phyloP scores from a whole-genome alignment of 2,888 invertebrate species.

The Digitonthophagus gazella region DNA sequence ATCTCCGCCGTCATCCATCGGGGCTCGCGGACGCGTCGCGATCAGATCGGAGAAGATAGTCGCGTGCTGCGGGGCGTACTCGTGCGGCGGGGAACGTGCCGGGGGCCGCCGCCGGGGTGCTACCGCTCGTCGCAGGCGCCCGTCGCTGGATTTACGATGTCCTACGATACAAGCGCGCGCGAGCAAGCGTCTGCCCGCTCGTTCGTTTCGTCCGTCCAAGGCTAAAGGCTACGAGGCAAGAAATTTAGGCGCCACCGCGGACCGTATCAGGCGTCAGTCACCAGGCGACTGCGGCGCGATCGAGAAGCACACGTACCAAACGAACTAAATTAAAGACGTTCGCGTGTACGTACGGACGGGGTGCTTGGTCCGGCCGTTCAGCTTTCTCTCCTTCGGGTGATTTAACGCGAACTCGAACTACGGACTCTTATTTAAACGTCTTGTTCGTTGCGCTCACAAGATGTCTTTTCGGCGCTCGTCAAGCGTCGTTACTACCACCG shows the following conservation, averaged over 20 bases:
- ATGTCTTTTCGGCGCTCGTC: not conserved
- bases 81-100: constrained; percentile 25
- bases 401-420: not conserved
- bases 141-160: constrained; percentile 38
- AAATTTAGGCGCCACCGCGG: constrained; percentile 42
- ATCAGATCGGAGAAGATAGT: constrained; percentile 30
- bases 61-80: constrained; percentile 35
- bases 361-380: not conserved
- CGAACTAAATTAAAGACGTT: constrained; percentile 10
- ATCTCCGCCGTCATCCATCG: constrained; percentile 28
- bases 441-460: not conserved
- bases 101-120: constrained; percentile 33
- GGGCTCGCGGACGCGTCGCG: constrained; percentile 27
- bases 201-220: not conserved
- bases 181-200: constrained; percentile 12
- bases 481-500: not conserved
- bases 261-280: constrained; percentile 35
- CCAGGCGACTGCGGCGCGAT: constrained; percentile 32
- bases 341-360: constrained; percentile 7
- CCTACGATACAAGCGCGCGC: constrained; percentile 34
- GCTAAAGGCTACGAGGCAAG: constrained; percentile 35
- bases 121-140: constrained; percentile 36
- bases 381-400: not conserved
- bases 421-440: not conserved
- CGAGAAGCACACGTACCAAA: constrained; percentile 32